Conservation (phyloP, 2,797 vertebrate genomes). For the Karalla daura region DNA sequence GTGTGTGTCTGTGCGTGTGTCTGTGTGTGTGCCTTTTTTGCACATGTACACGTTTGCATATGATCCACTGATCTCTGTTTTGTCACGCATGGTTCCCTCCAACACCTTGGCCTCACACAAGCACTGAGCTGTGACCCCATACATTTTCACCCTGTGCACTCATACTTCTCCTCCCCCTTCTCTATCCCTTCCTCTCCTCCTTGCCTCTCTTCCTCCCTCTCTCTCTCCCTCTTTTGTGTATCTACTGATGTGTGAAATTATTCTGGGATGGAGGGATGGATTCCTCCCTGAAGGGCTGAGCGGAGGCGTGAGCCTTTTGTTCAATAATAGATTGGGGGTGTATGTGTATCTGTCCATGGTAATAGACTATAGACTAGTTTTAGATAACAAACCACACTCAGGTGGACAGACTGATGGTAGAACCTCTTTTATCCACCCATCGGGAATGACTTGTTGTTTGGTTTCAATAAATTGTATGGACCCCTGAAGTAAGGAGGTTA, state of each 20-base stretch:
- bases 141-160: constrained; percentile 66
- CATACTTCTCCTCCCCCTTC: constrained; percentile 44
- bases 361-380: constrained; percentile 81
- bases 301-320: constrained; percentile 82
- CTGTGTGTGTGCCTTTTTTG: constrained; percentile 30
- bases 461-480: constrained; percentile 50
- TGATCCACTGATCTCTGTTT: constrained; percentile 76
- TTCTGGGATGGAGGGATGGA: constrained; percentile 86
- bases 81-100: constrained; percentile 70
- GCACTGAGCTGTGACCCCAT: constrained; percentile 75
- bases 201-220: constrained; percentile 17
- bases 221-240: constrained; percentile 72
- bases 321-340: constrained; percentile 84
- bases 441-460: constrained; percentile 53
- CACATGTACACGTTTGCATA: constrained; percentile 46
- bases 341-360: constrained; percentile 80
- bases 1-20: constrained; percentile 2
- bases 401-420: constrained; percentile 68
- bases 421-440: constrained; percentile 55
- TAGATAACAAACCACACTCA: constrained; percentile 79
- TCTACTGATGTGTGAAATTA: constrained; percentile 87
- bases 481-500: constrained; percentile 33
- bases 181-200: constrained; percentile 35
- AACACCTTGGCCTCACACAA: constrained; percentile 71
- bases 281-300: constrained; percentile 80